phyloP scores from a whole-genome alignment of 2,888 invertebrate genomes.

The Eueremaeus valkanovi region DNA sequence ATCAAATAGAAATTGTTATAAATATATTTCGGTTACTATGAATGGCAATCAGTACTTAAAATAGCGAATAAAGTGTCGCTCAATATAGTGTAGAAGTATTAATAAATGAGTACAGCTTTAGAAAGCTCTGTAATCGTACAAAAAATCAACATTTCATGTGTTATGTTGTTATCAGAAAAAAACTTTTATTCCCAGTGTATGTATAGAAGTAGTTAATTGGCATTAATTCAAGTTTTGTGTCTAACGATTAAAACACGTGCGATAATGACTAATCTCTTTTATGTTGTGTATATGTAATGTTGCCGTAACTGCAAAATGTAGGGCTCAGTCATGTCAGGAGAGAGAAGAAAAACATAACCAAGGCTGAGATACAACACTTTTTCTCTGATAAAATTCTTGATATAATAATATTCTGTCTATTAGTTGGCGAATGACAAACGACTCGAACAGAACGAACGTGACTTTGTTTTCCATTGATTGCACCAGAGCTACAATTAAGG shows the following conservation, averaged over 20 bases:
- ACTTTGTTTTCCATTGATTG: background rate
- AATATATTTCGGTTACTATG: too few species aligned
- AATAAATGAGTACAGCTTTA: too few species aligned
- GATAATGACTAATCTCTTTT: background rate
- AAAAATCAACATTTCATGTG: too few species aligned
- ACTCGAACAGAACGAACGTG: background rate
- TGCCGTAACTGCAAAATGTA: background rate
- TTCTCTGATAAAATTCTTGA: too few species aligned
- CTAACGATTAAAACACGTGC: conserved; percentile 24
- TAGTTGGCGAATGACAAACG: background rate
- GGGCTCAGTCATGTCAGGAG: background rate
- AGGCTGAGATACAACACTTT: background rate
- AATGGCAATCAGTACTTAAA: too few species aligned
- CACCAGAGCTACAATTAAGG: background rate
- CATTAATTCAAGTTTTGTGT: conserved; percentile 21
- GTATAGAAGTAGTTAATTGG: background rate
- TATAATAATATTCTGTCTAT: background rate
- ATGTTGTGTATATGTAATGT: background rate
- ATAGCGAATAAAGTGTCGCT: too few species aligned
- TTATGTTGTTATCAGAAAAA: too few species aligned
- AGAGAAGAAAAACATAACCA: background rate
- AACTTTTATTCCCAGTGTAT: too few species aligned
- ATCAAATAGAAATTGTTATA: too few species aligned
- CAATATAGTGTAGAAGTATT: too few species aligned
- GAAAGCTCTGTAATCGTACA: too few species aligned